Percentiles rank a stretch among this genome's conserved stretches.
Conservation (phyloP, 1,140 invertebrate genomes). For the Brachionus manjavacas region DNA sequence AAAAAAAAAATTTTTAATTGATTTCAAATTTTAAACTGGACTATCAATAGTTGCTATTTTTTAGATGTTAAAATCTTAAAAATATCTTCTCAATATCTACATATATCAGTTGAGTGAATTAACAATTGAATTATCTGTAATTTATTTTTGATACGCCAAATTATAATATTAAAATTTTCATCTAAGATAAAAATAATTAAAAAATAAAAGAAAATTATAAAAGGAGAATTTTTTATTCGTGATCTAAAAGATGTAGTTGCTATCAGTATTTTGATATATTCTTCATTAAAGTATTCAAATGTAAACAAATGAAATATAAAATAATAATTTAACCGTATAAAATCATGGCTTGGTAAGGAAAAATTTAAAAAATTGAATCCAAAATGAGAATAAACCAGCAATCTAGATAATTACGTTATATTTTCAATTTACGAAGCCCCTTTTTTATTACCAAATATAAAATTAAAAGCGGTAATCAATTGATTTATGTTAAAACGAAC, state of each 20-base stretch:
- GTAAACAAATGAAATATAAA: constrained; percentile 33
- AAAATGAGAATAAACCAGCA: background rate
- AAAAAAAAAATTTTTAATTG: too few species aligned
- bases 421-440: background rate
- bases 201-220: background rate
- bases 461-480: background rate
- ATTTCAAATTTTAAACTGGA: too few species aligned
- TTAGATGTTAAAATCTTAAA: background rate
- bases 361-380: background rate
- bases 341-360: background rate
- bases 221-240: background rate
- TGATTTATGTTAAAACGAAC: constrained; percentile 16
- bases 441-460: background rate
- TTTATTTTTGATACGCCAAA: background rate
- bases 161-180: background rate
- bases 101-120: background rate
- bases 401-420: background rate
- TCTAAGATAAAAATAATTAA: background rate
- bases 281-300: background rate
- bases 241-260: background rate
- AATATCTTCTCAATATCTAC: background rate
- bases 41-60: background rate
- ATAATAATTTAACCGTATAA: constrained; percentile 38
- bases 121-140: background rate
- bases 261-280: constrained; percentile 17